Percentiles rank a stretch among this genome's conserved stretches.
Evolutionary conservation across 2,888 invertebrate species (phyloP).

Genomic region (Stenchaetothrips biformis): DNA sequence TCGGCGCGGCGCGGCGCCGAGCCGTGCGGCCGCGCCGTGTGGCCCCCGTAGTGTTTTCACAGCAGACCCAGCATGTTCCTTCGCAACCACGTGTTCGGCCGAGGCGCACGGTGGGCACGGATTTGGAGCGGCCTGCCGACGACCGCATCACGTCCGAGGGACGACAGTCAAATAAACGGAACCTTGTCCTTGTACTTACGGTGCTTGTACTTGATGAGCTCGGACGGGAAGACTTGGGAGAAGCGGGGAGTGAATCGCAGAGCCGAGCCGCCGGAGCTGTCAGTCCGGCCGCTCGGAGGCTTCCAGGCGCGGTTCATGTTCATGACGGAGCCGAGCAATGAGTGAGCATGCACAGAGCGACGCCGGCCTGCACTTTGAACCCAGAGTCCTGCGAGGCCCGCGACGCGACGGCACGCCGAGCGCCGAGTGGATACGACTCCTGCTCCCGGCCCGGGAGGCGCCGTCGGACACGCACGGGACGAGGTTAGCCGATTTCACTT

Average conservation of each 20-base stretch:
- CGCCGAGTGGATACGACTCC: not conserved
- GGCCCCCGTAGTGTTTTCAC: constrained; percentile 15
- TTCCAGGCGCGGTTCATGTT: not conserved
- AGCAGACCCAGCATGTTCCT: not conserved
- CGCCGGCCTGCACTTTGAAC: not conserved
- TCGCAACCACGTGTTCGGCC: not conserved
- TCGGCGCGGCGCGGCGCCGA: not conserved
- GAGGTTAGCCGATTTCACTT: not conserved
- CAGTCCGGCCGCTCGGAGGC: not conserved
- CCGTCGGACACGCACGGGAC: not conserved
- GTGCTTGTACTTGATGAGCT: constrained; percentile 4
- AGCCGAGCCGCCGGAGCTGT: not conserved
- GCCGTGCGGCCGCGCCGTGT: constrained; percentile 2
- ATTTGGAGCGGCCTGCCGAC: not conserved
- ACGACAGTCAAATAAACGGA: not conserved
- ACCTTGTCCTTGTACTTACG: not conserved
- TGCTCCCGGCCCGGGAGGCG: not conserved
- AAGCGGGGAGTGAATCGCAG: not conserved
- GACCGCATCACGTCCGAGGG: not conserved
- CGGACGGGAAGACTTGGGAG: constrained; percentile 1
- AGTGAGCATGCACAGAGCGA: not conserved
- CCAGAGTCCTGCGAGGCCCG: not conserved
- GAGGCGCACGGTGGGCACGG: not conserved
- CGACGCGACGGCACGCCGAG: not conserved
- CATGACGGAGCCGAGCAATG: not conserved